Evolutionary conservation across 2,888 invertebrate genomes (phyloP).

Genomic region (Euproctis similis): DNA sequence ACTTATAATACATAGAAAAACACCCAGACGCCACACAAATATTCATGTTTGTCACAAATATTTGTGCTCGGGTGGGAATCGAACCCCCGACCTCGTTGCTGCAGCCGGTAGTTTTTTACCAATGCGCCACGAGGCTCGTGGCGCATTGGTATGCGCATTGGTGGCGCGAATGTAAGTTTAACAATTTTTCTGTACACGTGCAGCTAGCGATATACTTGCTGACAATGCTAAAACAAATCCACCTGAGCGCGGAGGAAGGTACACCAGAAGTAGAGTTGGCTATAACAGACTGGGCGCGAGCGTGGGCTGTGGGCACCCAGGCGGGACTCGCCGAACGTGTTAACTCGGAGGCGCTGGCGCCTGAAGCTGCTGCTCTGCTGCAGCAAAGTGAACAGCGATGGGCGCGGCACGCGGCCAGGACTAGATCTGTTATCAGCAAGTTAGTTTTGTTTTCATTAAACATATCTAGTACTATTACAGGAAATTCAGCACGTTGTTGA

Average conservation of each 20-base stretch:
- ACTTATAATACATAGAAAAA: too few relatives aligned
- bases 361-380: constrained; percentile 43
- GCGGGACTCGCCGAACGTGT: constrained; percentile 42
- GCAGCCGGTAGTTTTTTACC: too few relatives aligned
- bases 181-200: too few relatives aligned
- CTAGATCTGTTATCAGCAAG: constrained; percentile 30
- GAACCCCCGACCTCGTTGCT: too few relatives aligned
- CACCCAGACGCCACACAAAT: too few relatives aligned
- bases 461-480: too few relatives aligned
- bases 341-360: constrained; percentile 27
- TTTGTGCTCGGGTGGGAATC: too few relatives aligned
- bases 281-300: constrained; percentile 65
- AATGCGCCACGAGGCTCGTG: too few relatives aligned
- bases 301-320: constrained; percentile 57
- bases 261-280: constrained; percentile 41
- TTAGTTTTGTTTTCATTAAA: too few relatives aligned
- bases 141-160: too few relatives aligned
- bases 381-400: constrained; percentile 39
- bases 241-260: constrained; percentile 40
- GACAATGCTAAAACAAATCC: constrained; percentile 44
- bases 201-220: constrained; percentile 62
- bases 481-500: too few relatives aligned
- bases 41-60: too few relatives aligned
- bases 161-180: not conserved
- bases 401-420: constrained; percentile 20